Evolutionary conservation across 2,113 vertebrate genomes (phyloP), one percentile per base, ranked within the genome.

Genomic region (Osmerus eperlanus): DNA sequence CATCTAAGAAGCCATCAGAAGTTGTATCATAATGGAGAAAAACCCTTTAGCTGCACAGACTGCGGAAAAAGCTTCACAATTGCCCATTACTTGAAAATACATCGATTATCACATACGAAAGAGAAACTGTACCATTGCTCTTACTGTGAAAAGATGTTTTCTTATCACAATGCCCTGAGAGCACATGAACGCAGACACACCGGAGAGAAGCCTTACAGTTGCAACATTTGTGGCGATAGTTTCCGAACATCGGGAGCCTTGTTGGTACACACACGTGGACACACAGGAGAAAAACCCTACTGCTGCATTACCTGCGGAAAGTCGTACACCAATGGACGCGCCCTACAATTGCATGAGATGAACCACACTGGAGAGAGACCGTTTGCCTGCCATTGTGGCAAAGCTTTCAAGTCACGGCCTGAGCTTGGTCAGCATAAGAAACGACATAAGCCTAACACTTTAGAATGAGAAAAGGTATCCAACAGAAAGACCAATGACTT

Each of bases 11-110:
- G 84, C 3, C 87, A 89, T 75, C 78, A 81, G 76, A 85, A 70
- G 1, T 79, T 89, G 69, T 89, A 87, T 77, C 87, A 89, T 12
- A 76, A 85, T 63, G 87, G 85, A 0, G 63, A 83, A 72, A 89
- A 89, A 68, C 85, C 87, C 2, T 87, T 87, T 75, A 73, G 18
- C 72, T 89, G 87, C 1, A 29, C 25, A 1, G 85, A 89, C 77
- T 89, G 87, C 0, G 87, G 87, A 0, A 89, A 89, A 81, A 86
- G 83, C 54, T 89, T 89, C 80, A 86, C 87, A 71, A 87, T 89
- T 21, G 87, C 87, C 0, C 85, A 87, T 75, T 89, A 89, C 80
- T 77, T 89, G 77, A 89, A 87, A 84, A 82, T 89, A 75, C 87
- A 87, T 65, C 83, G 84, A 3, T 84, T 78, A 19, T 87, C 83